Evolutionary conservation across 1,140 invertebrate genomes (phyloP).

Genomic region (Matsumurasca onukii): DNA sequence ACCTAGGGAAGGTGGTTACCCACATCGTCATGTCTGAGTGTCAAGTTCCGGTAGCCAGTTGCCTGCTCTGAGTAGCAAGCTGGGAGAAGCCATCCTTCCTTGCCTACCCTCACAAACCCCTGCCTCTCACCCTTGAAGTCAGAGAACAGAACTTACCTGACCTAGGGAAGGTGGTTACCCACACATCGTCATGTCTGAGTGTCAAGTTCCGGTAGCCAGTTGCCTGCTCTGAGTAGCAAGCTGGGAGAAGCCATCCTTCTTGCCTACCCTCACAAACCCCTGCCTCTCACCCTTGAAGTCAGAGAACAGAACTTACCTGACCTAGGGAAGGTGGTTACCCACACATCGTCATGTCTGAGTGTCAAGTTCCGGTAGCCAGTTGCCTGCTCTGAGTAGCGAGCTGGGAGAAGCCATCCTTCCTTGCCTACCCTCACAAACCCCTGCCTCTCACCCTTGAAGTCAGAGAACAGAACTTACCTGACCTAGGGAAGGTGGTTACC

Average conservation of each 20-base stretch:
- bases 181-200: constrained; percentile 56
- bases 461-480: constrained; percentile 63
- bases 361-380: constrained; percentile 66
- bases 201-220: constrained; percentile 66
- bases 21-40: constrained; percentile 57
- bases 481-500: constrained; percentile 76
- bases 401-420: constrained; percentile 70
- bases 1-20: constrained; percentile 74
- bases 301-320: constrained; percentile 57
- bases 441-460: constrained; percentile 58
- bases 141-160: constrained; percentile 57
- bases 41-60: constrained; percentile 66
- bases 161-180: constrained; percentile 75
- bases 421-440: constrained; percentile 71
- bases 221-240: constrained; percentile 62
- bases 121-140: constrained; percentile 58
- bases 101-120: constrained; percentile 69
- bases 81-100: constrained; percentile 72
- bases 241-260: constrained; percentile 70
- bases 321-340: constrained; percentile 75
- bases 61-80: constrained; percentile 62
- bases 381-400: constrained; percentile 62
- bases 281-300: constrained; percentile 58
- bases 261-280: constrained; percentile 71
- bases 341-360: constrained; percentile 56